A percentile compares a stretch with the other conserved stretches of the same genome.
Evolutionary conservation across 2,797 vertebrate genomes (phyloP).

Genomic region (Eutrigla gurnardus): DNA sequence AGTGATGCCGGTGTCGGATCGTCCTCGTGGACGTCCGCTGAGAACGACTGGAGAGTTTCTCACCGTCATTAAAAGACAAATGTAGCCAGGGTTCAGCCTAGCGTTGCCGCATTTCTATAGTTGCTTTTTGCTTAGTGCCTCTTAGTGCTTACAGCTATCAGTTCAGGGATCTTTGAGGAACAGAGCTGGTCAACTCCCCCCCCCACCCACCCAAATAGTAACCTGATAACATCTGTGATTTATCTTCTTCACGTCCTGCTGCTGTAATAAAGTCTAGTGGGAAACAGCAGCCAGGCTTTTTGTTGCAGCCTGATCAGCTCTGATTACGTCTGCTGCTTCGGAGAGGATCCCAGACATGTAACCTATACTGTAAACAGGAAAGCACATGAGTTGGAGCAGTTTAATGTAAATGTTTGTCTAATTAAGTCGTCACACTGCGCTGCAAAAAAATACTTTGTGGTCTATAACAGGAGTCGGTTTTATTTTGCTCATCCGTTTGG

Average conservation of each 20-base stretch:
- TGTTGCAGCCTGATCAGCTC: constrained; percentile 62
- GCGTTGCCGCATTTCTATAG: constrained; percentile 53
- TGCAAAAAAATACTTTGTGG: constrained; percentile 7
- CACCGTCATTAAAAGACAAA: constrained; percentile 72
- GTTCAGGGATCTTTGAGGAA: constrained; percentile 60
- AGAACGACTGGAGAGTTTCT: constrained; percentile 51
- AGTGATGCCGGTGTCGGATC: constrained; percentile 53
- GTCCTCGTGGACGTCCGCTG: constrained; percentile 40
- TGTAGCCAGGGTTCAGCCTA: constrained; percentile 54
- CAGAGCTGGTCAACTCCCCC: constrained; percentile 55
- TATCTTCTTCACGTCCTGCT: constrained; percentile 77
- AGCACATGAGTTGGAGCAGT: constrained; percentile 32
- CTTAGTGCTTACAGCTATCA: constrained; percentile 60
- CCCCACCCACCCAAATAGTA: constrained; percentile 67
- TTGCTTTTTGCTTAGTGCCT: constrained; percentile 34
- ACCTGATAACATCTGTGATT: constrained; percentile 75
- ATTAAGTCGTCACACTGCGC: background rate
- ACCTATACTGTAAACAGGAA: constrained; percentile 40
- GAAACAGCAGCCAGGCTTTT: constrained; percentile 57
- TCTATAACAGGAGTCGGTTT: background rate
- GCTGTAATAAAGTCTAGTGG: constrained; percentile 72
- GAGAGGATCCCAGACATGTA: constrained; percentile 57
- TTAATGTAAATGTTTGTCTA: constrained; percentile 1
- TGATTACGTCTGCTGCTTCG: constrained; percentile 56
- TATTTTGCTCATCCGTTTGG: background rate